Evolutionary conservation across 2,113 vertebrate genomes (phyloP).

Genomic region (Marmota flaviventris): DNA sequence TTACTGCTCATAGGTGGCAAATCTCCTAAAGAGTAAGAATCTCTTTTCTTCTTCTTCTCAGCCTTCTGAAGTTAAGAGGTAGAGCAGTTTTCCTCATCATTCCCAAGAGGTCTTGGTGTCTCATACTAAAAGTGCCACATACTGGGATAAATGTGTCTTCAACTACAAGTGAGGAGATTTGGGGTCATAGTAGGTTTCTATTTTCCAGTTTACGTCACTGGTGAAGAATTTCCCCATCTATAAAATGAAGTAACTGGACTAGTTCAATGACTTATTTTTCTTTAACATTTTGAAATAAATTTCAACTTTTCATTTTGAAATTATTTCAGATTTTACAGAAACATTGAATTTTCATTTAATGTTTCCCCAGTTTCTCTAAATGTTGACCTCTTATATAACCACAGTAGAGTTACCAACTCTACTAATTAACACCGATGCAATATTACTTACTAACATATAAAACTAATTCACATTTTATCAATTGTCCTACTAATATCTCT

Average conservation of each 20-base stretch:
- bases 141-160: background rate
- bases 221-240: background rate
- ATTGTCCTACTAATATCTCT: background rate
- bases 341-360: constrained; percentile 7
- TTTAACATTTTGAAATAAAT: background rate
- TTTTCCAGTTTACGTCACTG: background rate
- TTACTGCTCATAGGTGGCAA: background rate
- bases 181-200: background rate
- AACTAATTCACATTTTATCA: background rate
- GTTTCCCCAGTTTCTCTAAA: background rate
- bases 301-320: constrained; percentile 7
- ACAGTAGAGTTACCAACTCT: background rate
- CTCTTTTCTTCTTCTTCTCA: background rate
- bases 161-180: background rate
- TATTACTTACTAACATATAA: background rate
- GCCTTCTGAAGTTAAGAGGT: background rate
- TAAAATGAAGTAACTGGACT: background rate
- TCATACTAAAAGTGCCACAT: background rate
- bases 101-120: background rate
- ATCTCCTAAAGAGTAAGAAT: background rate
- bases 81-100: background rate
- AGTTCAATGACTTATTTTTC: background rate
- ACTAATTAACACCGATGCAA: background rate
- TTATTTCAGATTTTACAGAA: background rate
- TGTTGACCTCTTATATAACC: background rate